These are phyloP conservation scores for Hyperoplus immaculatus DNA, from an alignment of 2,797 vertebrate species.

Conservation along the genomic window DNA sequence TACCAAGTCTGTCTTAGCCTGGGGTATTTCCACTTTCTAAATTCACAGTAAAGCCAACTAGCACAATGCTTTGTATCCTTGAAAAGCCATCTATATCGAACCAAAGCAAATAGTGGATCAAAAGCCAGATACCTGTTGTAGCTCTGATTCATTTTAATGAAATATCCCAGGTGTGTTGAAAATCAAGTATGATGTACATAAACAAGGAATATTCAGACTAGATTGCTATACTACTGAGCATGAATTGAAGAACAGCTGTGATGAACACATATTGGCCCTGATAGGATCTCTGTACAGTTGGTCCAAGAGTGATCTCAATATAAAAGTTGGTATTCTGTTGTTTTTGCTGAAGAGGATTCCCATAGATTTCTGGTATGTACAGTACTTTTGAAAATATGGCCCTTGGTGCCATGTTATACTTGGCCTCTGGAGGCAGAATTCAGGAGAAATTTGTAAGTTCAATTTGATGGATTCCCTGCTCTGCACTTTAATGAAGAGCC, in stretches of 20 bases:
- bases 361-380: conserved; percentile 76
- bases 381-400: conserved; percentile 78
- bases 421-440: conserved; percentile 77
- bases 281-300: conserved; percentile 63
- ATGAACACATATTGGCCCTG: conserved; percentile 59
- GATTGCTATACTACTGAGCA: conserved; percentile 34
- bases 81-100: conserved; percentile 63
- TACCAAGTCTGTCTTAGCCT: conserved; percentile 47
- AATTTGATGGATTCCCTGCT: conserved; percentile 71
- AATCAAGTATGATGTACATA: conserved; percentile 60
- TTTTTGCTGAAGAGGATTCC: conserved; percentile 78
- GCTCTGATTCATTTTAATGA: conserved; percentile 73
- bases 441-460: conserved; percentile 71
- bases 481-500: conserved; percentile 72
- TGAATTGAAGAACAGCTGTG: conserved; percentile 70
- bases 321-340: conserved; percentile 74
- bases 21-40: conserved; percentile 30
- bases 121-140: conserved; percentile 53
- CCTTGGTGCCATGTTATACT: conserved; percentile 76
- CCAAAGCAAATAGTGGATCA: conserved; percentile 75
- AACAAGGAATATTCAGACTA: conserved; percentile 57
- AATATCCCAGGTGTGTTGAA: conserved; percentile 71
- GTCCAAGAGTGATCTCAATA: conserved; percentile 61
- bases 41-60: conserved; percentile 62
- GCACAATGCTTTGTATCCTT: conserved; percentile 56